Conservation (phyloP, 2,113 vertebrate species). For the Grantiella picta region DNA sequence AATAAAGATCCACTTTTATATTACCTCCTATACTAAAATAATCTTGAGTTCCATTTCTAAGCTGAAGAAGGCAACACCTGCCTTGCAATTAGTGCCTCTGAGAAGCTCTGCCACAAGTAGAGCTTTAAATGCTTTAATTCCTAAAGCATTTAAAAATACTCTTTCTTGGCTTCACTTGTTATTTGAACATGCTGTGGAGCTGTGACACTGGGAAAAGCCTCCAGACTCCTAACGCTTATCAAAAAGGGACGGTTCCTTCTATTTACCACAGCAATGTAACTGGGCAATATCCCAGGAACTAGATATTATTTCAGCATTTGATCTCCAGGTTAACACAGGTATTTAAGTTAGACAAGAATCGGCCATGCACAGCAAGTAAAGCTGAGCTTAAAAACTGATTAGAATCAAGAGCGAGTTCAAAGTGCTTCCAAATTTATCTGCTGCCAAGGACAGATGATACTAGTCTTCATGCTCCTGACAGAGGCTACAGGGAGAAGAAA, state of each 20-base stretch:
- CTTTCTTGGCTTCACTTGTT: not conserved
- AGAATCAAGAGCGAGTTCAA: not conserved
- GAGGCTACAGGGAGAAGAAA: not conserved
- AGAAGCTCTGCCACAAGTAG: not conserved
- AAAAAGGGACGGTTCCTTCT: not conserved
- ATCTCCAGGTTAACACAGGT: not conserved
- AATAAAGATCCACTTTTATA: too few relatives aligned
- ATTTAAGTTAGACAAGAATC: not conserved
- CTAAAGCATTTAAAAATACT: not conserved
- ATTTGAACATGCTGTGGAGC: not conserved
- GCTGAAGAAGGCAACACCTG: not conserved
- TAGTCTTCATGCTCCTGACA: not conserved
- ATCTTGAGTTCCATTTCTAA: too few relatives aligned
- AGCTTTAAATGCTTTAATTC: not conserved
- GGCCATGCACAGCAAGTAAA: not conserved
- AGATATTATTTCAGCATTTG: not conserved
- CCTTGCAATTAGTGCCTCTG: not conserved
- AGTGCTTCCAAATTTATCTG: not conserved
- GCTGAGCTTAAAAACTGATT: not conserved
- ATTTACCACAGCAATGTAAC: not conserved
- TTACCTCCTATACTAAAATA: too few relatives aligned
- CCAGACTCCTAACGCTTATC: not conserved
- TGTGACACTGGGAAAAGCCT: not conserved
- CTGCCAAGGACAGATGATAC: not conserved
- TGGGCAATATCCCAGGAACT: not conserved